Evolutionary conservation across 2,888 invertebrate species (phyloP).

Genomic region (Orchestes rusci): DNA sequence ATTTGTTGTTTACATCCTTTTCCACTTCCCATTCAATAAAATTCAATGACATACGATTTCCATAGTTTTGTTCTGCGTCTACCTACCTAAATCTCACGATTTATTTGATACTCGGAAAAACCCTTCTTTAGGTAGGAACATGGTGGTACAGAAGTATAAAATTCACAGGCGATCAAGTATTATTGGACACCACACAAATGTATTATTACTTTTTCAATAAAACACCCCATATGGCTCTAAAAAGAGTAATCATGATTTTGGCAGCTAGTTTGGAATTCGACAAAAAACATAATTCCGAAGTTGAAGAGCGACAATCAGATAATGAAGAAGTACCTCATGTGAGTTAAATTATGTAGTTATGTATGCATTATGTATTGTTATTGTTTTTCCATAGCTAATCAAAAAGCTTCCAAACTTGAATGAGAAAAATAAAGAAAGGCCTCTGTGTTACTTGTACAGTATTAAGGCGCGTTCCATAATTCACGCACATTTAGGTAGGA

Average conservation of each 20-base stretch:
- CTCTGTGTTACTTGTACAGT: slow-evolving; percentile 87
- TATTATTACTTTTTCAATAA: slow-evolving; percentile 95
- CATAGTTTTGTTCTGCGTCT: too few relatives aligned
- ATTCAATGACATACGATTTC: too few relatives aligned
- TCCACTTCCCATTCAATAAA: too few relatives aligned
- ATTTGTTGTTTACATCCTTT: too few relatives aligned
- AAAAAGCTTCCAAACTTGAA: slow-evolving; percentile 85
- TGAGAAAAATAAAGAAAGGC: slow-evolving; percentile 94
- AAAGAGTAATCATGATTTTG: slow-evolving; percentile 93
- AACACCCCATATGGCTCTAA: slow-evolving; percentile 91
- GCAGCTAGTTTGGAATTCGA: slow-evolving; percentile 97
- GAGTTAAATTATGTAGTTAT: slow-evolving; percentile 7
- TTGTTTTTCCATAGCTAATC: slow-evolving; percentile 57
- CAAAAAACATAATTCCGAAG: slow-evolving; percentile 87
- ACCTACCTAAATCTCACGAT: background rate
- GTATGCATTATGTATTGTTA: background rate
- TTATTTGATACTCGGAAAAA: background rate
- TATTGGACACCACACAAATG: slow-evolving; percentile 94
- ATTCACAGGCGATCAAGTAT: slow-evolving; percentile 93
- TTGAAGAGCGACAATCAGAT: slow-evolving; percentile 86
- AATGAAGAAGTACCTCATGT: slow-evolving; percentile 81
- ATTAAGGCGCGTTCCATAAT: slow-evolving; percentile 87
- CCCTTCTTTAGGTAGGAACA: slow-evolving; percentile 62
- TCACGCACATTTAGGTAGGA: slow-evolving; percentile 91
- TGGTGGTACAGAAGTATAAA: slow-evolving; percentile 99